phyloP scores from a whole-genome alignment of 2,113 vertebrate species.

The Entomyzon cyanotis region DNA sequence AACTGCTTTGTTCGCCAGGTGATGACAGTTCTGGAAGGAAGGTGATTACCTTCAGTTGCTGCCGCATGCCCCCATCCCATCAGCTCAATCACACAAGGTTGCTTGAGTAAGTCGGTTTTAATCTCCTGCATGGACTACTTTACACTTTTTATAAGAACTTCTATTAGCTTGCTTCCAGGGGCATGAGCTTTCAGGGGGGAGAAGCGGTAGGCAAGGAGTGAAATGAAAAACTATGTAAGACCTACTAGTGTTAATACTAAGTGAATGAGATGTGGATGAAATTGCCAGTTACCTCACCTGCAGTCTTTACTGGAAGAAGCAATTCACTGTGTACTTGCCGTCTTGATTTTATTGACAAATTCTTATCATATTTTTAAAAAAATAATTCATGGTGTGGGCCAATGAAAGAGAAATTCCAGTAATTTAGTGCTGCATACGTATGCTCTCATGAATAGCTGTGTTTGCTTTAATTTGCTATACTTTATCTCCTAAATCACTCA shows the following conservation, averaged over 20 bases:
- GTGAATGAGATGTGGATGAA: neutral
- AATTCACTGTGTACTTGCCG: neutral
- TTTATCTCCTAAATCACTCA: neutral
- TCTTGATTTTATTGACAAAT: neutral
- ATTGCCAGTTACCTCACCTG: neutral
- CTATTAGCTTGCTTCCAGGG: neutral
- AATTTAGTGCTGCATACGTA: neutral
- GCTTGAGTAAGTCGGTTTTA: constrained; percentile 78
- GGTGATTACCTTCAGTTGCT: constrained; percentile 86
- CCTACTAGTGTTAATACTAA: neutral
- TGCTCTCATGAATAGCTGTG: neutral
- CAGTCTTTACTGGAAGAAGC: neutral
- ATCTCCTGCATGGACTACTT: neutral
- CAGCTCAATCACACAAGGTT: constrained; percentile 85
- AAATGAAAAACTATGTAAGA: neutral
- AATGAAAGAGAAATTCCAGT: neutral
- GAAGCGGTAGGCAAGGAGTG: neutral
- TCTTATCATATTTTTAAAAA: neutral
- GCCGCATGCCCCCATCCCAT: constrained; percentile 82
- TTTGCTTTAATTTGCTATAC: neutral
- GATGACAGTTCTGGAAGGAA: constrained; percentile 84
- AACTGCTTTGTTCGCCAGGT: constrained; percentile 66
- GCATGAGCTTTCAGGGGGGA: neutral
- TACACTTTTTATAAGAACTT: neutral
- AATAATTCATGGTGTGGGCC: neutral